phyloP scores from a whole-genome alignment of 2,113 vertebrate species.

The Noctilio leporinus region DNA sequence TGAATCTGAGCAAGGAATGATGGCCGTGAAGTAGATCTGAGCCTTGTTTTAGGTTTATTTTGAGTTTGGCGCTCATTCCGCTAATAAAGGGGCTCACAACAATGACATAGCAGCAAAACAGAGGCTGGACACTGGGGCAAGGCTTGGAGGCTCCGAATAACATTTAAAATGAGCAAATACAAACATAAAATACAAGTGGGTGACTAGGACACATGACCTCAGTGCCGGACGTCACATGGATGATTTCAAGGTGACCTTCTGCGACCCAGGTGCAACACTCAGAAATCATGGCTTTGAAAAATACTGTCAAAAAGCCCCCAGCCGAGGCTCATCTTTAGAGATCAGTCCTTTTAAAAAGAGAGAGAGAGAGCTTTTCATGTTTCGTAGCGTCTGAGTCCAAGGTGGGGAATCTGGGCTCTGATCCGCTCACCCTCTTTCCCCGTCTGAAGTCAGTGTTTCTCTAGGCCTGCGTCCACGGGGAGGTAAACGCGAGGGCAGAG shows the following conservation, averaged over 20 bases:
- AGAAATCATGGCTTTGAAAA: not conserved
- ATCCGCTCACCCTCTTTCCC: not conserved
- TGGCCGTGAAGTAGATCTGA: not conserved
- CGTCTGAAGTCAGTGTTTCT: constrained; percentile 38
- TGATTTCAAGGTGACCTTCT: constrained; percentile 5
- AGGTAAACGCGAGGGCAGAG: constrained; percentile 68
- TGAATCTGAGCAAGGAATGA: not conserved
- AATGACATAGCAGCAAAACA: not conserved
- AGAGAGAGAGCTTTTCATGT: constrained; percentile 36
- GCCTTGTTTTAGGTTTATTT: constrained; percentile 5
- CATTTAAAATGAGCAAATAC: constrained; percentile 47
- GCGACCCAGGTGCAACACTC: not conserved
- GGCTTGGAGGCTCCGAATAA: constrained; percentile 53
- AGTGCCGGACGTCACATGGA: not conserved
- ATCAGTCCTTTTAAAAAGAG: constrained; percentile 6
- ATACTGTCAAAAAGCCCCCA: not conserved
- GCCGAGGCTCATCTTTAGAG: not conserved
- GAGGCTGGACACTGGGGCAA: constrained; percentile 2
- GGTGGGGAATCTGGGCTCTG: constrained; percentile 42
- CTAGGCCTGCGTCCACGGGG: constrained; percentile 28
- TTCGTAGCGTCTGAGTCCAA: constrained; percentile 54
- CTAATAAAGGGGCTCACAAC: not conserved
- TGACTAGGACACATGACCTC: not conserved
- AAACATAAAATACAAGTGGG: not conserved
- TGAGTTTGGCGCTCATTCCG: not conserved